Evolutionary conservation across 2,113 vertebrate species (phyloP).

Genomic region (Chascanopsetta lugubris): DNA sequence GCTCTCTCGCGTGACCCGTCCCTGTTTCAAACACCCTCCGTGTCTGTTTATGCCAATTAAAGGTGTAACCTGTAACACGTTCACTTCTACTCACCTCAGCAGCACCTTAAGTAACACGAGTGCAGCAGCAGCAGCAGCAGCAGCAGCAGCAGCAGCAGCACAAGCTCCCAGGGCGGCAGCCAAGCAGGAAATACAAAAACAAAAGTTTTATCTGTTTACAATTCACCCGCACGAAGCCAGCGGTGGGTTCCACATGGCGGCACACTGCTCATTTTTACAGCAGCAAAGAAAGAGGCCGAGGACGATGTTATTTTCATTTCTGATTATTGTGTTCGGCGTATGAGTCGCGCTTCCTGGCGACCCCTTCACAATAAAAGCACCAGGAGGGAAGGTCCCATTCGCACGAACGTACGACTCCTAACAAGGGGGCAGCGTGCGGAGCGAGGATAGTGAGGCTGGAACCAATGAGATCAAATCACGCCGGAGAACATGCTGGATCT

Average conservation of each 20-base stretch:
- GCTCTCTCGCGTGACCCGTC: too few species aligned
- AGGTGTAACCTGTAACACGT: too few species aligned
- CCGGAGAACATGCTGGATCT: background rate
- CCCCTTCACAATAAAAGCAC: constrained; percentile 1
- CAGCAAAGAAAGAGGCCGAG: too few species aligned
- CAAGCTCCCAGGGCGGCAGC: background rate
- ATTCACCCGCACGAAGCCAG: background rate
- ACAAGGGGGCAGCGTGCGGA: background rate
- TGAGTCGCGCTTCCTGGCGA: too few species aligned
- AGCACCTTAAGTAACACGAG: too few species aligned
- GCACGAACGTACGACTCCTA: background rate
- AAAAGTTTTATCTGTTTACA: background rate
- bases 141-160: background rate
- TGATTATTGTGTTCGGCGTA: background rate
- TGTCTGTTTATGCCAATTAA: too few species aligned
- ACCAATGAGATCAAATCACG: background rate
- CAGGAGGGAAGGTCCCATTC: background rate
- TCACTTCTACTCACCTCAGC: too few species aligned
- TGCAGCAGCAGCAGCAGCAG: too few species aligned
- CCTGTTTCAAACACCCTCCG: too few species aligned
- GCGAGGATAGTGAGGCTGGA: background rate
- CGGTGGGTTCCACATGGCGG: background rate
- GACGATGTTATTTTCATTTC: background rate
- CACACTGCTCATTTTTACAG: too few species aligned
- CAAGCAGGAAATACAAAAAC: background rate